Evolutionary conservation across 2,888 invertebrate species (phyloP).

Genomic region (Desoria tigrina): DNA sequence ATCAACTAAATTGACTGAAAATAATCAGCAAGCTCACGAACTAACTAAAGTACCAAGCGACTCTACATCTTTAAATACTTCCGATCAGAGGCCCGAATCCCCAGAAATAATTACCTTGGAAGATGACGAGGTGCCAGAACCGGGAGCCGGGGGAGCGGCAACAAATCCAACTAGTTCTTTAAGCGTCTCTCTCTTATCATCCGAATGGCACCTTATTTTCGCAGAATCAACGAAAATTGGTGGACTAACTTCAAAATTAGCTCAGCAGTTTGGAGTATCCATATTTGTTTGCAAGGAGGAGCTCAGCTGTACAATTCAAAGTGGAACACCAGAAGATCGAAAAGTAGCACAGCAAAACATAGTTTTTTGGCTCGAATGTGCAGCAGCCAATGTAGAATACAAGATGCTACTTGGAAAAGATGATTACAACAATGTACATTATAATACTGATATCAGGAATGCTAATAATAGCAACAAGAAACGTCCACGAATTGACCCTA

Average conservation of each 20-base stretch:
- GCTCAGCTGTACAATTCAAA: conserved; percentile 10
- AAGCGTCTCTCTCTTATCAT: conserved; percentile 19
- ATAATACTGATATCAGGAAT: too few species aligned
- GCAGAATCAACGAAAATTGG: conserved; percentile 21
- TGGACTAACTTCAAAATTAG: conserved; percentile 21
- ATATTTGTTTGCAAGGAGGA: conserved; percentile 25
- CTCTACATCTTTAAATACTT: too few species aligned
- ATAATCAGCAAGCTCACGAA: too few species aligned
- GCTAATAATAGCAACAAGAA: too few species aligned
- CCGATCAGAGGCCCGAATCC: too few species aligned
- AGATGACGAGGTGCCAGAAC: conserved; percentile 20
- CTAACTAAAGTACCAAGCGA: too few species aligned
- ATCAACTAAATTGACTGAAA: too few species aligned
- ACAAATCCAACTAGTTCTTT: background rate
- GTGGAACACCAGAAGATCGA: conserved; percentile 3
- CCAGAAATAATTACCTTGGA: conserved; percentile 32
- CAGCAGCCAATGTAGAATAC: conserved; percentile 21
- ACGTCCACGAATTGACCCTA: too few species aligned
- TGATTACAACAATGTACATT: too few species aligned
- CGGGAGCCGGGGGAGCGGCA: background rate
- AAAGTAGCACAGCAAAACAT: conserved; percentile 30
- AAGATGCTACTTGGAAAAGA: background rate
- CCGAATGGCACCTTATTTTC: conserved; percentile 28
- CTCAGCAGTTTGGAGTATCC: conserved; percentile 17
- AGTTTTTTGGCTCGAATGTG: conserved; percentile 33